These are phyloP conservation scores for Stichopus chloronotus DNA, from an alignment of 35 echinoderm and acorn worm genomes.

Conservation along the genomic window DNA sequence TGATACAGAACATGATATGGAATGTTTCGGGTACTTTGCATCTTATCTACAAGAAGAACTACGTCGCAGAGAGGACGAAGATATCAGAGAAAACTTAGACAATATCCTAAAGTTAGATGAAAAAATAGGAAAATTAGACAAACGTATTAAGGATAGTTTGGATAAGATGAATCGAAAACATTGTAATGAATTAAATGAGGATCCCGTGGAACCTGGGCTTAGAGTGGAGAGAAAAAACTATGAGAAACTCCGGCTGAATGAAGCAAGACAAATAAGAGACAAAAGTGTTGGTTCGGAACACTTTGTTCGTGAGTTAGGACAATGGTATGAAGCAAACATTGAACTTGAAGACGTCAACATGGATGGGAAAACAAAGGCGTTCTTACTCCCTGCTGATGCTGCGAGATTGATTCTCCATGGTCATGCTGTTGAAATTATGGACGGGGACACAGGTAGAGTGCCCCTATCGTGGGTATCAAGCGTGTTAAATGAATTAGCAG, in stretches of 20 bases:
- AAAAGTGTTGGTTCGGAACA: conserved; percentile 22
- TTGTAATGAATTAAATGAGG: background rate
- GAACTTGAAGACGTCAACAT: background rate
- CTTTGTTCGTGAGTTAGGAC: conserved; percentile 29
- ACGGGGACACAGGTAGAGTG: conserved; percentile 4
- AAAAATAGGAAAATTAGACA: background rate
- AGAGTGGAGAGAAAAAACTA: background rate
- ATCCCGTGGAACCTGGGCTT: background rate
- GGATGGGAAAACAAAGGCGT: background rate
- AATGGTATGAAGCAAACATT: conserved; percentile 2
- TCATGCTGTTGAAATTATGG: conserved; percentile 36
- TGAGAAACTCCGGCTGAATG: background rate
- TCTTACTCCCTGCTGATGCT: background rate
- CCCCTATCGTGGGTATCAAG: conserved; percentile 42
- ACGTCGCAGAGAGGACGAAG: background rate
- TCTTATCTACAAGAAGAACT: conserved; percentile 11
- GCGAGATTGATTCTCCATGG: background rate
- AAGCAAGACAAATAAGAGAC: background rate
- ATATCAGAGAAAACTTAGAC: background rate
- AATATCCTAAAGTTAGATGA: background rate
- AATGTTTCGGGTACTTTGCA: background rate
- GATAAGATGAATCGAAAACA: background rate
- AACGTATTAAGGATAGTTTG: background rate
- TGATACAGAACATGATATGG: background rate
- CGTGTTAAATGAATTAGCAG: conserved; percentile 4